Conservation (phyloP, 2,113 vertebrate genomes). For the Xenotilapia longispinis region DNA sequence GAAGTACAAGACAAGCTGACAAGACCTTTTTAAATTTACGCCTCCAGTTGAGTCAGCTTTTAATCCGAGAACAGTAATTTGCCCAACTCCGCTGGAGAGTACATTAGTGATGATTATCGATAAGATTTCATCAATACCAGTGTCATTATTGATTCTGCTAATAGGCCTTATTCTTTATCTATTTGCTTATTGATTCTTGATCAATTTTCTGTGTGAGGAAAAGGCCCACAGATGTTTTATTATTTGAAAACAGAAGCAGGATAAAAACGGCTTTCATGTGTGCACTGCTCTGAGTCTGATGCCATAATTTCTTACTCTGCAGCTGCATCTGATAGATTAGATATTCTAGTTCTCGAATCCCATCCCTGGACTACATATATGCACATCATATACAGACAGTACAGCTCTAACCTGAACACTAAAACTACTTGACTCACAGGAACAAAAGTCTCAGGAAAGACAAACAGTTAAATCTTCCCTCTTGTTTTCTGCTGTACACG, state of each 20-base stretch:
- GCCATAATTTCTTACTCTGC: neutral
- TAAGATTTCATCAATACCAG: neutral
- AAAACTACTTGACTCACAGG: neutral
- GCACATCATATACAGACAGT: neutral
- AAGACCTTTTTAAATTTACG: neutral
- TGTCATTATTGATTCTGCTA: neutral
- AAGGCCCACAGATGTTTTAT: neutral
- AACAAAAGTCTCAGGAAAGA: neutral
- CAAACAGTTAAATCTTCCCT: neutral
- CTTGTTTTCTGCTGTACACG: conserved; percentile 35
- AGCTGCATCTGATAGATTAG: neutral
- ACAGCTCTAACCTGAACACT: neutral
- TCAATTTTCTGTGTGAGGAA: neutral
- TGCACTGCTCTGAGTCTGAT: neutral
- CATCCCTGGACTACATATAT: neutral
- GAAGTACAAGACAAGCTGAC: neutral
- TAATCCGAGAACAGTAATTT: neutral
- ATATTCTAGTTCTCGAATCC: neutral
- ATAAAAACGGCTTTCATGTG: neutral
- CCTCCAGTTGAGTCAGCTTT: neutral
- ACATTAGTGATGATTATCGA: neutral
- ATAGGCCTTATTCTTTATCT: neutral
- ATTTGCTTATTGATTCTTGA: neutral
- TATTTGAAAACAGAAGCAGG: neutral
- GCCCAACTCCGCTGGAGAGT: neutral